phyloP scores from a whole-genome alignment of 1,140 invertebrate species.

The Dinoponera quadriceps region DNA sequence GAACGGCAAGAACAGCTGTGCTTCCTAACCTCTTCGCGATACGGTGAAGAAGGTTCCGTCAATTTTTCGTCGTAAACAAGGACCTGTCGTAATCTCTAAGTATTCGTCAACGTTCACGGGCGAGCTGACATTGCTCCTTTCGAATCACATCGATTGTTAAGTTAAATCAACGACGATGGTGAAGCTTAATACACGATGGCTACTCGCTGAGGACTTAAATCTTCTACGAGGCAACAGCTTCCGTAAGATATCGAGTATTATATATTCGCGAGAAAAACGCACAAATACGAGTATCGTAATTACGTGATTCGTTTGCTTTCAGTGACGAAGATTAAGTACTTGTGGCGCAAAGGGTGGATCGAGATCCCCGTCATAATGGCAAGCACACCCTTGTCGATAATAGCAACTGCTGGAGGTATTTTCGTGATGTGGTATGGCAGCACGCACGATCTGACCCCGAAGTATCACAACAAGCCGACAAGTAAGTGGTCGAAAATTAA shows the following conservation, averaged over 20 bases:
- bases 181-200: not conserved
- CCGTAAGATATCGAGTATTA: conserved; percentile 32
- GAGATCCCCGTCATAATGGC: conserved; percentile 46
- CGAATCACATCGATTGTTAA: not conserved
- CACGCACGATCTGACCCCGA: conserved; percentile 13
- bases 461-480: not conserved
- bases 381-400: rapidly evolving
- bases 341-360: conserved; percentile 32
- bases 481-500: conserved; percentile 55
- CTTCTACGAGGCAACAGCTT: not conserved
- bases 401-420: rapidly evolving
- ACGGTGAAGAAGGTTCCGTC: too few species aligned
- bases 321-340: not conserved
- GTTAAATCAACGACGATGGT: conserved; percentile 20
- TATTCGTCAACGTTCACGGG: too few species aligned
- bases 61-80: not conserved
- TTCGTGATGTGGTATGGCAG: not conserved
- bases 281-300: not conserved
- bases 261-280: not conserved
- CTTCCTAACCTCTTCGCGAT: conserved; percentile 16
- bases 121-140: too few species aligned
- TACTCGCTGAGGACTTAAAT: rapidly evolving
- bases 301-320: not conserved
- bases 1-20: conserved; percentile 27
- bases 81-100: not conserved